A percentile compares a stretch with the other conserved stretches of the same genome.
These are phyloP conservation scores for Synergus umbraculus DNA, from an alignment of 2,888 invertebrate species.

Conservation along the genomic window DNA sequence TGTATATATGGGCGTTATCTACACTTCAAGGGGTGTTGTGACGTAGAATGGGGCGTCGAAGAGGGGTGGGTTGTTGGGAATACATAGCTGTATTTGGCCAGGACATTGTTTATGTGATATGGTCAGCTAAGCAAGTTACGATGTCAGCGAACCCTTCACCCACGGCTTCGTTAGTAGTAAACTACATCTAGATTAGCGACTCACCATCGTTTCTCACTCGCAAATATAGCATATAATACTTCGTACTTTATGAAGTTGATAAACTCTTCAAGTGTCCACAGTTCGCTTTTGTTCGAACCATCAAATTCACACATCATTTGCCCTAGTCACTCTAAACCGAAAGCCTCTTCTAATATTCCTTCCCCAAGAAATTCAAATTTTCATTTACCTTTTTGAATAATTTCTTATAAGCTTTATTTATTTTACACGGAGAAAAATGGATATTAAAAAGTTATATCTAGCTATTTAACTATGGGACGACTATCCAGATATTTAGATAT, in stretches of 20 bases:
- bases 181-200: conserved; percentile 24
- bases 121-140: conserved; percentile 58
- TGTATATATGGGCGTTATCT: conserved; percentile 63
- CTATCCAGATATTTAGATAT: too few relatives aligned
- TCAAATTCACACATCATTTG: conserved; percentile 9
- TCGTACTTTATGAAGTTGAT: conserved; percentile 1
- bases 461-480: too few relatives aligned
- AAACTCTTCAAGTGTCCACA: conserved; percentile 9
- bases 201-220: conserved; percentile 7
- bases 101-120: conserved; percentile 62
- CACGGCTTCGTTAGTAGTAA: conserved; percentile 9
- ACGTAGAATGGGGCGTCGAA: conserved; percentile 24
- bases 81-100: conserved; percentile 48
- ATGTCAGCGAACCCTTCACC: conserved; percentile 58
- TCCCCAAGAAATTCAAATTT: background rate
- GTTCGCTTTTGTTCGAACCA: background rate
- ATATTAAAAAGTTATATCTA: too few relatives aligned
- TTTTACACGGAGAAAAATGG: too few relatives aligned
- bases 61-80: conserved; percentile 49
- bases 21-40: conserved; percentile 44
- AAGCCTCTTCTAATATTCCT: too few relatives aligned
- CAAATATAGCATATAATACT: conserved; percentile 25
- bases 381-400: background rate
- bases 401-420: background rate
- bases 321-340: background rate